Evolutionary conservation across 2,797 vertebrate species (phyloP).

Genomic region (Limnodromus scolopaceus): DNA sequence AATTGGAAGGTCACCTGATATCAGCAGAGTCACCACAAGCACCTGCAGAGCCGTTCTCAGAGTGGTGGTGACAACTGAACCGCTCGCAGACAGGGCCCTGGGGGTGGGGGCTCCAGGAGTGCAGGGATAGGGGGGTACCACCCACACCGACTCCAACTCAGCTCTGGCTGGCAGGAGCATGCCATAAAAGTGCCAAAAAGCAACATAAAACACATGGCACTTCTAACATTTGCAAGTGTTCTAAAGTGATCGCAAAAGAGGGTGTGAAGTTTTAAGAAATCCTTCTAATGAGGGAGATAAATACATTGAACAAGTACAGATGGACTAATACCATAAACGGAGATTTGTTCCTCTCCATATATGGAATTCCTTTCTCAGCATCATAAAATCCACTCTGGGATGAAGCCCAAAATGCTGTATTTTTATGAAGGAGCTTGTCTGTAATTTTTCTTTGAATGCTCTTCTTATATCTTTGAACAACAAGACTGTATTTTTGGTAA

Average conservation of each 20-base stretch:
- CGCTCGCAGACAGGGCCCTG: slow-evolving; percentile 71
- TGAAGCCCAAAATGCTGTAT: neutral
- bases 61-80: slow-evolving; percentile 82
- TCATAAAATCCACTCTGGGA: neutral
- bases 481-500: neutral
- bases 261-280: neutral
- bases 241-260: neutral
- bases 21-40: slow-evolving; percentile 81
- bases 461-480: neutral
- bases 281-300: neutral
- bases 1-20: neutral
- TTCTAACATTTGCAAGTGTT: neutral
- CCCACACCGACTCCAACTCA: slow-evolving; percentile 76
- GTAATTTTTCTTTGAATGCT: neutral
- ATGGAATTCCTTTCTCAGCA: neutral
- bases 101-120: slow-evolving; percentile 84
- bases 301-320: neutral
- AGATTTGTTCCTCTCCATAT: neutral
- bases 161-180: slow-evolving; percentile 78
- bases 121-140: slow-evolving; percentile 74
- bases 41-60: slow-evolving; percentile 80
- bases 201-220: neutral
- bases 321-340: neutral
- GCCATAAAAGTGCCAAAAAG: slow-evolving; percentile 66
- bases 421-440: neutral